Evolutionary conservation across 2,888 invertebrate genomes (phyloP).

Genomic region (Caenorhabditis wallacei): DNA sequence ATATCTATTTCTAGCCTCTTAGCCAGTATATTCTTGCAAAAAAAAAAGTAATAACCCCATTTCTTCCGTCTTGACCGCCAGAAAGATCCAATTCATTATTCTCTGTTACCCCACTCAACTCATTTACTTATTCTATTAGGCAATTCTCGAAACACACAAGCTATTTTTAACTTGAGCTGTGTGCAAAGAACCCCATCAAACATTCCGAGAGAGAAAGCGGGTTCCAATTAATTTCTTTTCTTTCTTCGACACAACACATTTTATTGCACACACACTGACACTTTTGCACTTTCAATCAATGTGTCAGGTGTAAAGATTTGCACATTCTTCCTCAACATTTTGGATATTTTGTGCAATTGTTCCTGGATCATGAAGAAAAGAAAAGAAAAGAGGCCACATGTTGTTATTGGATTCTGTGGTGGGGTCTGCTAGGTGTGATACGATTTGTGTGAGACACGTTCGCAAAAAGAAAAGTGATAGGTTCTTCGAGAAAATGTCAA

Average conservation of each 20-base stretch:
- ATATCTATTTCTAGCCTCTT: no score
- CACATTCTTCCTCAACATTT: not conserved
- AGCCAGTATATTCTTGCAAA: no score
- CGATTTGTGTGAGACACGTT: conserved; percentile 6
- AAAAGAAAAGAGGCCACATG: conserved; percentile 16
- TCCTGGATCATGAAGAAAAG: not conserved
- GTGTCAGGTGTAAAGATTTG: conserved; percentile 16
- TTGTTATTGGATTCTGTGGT: conserved; percentile 46
- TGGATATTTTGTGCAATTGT: conserved; percentile 21
- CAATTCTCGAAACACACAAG: conserved; percentile 4
- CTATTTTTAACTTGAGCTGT: conserved; percentile 5
- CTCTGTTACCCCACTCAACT: not conserved
- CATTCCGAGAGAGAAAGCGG: not conserved
- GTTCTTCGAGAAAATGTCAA: not conserved
- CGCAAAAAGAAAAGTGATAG: not conserved
- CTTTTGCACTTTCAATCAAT: conserved; percentile 17
- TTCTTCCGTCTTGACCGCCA: not conserved
- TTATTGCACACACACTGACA: conserved; percentile 7
- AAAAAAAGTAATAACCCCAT: no score
- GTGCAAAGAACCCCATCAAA: conserved; percentile 29
- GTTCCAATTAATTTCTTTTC: conserved; percentile 27
- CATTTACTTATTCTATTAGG: not conserved
- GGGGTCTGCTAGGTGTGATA: conserved; percentile 21
- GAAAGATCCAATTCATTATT: conserved; percentile 10
- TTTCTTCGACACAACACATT: not conserved